Percentiles rank a stretch among this genome's conserved stretches.
Conservation (phyloP, 2,888 invertebrate genomes). For the Machimus atricapillus region DNA sequence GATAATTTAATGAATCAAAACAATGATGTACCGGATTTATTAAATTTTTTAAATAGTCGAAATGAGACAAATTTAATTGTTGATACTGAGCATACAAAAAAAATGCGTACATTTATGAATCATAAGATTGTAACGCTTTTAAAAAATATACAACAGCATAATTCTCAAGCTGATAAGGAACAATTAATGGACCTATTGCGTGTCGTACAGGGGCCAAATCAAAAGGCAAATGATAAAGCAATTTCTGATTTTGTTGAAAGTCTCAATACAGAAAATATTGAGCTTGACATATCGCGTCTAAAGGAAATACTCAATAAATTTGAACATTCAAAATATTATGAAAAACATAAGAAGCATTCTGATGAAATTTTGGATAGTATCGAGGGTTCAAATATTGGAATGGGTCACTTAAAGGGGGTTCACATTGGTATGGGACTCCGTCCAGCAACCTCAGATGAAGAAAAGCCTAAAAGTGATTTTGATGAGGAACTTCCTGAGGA, state of each 20-base stretch:
- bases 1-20: constrained; percentile 43
- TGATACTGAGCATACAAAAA: constrained; percentile 39
- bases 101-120: constrained; percentile 52
- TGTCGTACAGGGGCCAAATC: constrained; percentile 54
- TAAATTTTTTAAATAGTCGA: constrained; percentile 53
- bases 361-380: constrained; percentile 47
- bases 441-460: background rate
- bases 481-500: background rate
- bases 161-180: constrained; percentile 55
- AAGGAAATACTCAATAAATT: constrained; percentile 56
- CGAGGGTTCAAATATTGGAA: constrained; percentile 53
- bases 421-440: constrained; percentile 55
- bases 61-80: constrained; percentile 45
- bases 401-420: constrained; percentile 52
- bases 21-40: constrained; percentile 60
- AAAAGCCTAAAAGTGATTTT: background rate
- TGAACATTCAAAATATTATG: constrained; percentile 50
- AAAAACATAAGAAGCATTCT: constrained; percentile 39
- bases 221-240: constrained; percentile 54
- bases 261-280: constrained; percentile 55
- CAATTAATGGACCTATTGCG: constrained; percentile 54
- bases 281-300: constrained; percentile 55
- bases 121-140: constrained; percentile 49
- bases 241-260: constrained; percentile 59
- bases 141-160: constrained; percentile 50